Evolutionary conservation across 2,888 invertebrate genomes (phyloP).

Genomic region (Tipula confusa): DNA sequence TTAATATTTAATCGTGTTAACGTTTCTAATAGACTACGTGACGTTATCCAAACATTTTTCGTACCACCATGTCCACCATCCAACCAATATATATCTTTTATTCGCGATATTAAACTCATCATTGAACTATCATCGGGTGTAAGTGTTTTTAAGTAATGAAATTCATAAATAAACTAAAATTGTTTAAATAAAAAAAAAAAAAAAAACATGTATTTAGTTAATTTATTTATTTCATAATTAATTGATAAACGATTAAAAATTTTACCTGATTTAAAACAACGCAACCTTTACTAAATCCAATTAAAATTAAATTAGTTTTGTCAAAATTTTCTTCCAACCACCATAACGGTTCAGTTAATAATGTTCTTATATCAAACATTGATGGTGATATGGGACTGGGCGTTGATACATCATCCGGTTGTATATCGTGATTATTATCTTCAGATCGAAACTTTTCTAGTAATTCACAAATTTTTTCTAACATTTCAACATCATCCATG

Average conservation of each 20-base stretch:
- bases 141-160: constrained; percentile 66
- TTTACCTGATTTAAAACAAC: constrained; percentile 78
- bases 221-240: no score
- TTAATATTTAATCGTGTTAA: constrained; percentile 65
- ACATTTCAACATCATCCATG: constrained; percentile 56
- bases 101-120: constrained; percentile 61
- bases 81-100: constrained; percentile 80
- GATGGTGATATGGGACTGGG: background rate
- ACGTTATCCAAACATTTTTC: constrained; percentile 83
- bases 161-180: constrained; percentile 75
- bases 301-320: constrained; percentile 58
- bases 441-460: constrained; percentile 28
- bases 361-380: background rate
- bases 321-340: constrained; percentile 60
- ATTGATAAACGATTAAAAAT: no score
- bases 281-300: constrained; percentile 91
- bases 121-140: constrained; percentile 61
- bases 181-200: background rate
- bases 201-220: background rate
- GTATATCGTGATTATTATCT: background rate
- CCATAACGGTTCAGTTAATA: constrained; percentile 51
- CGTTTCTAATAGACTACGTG: constrained; percentile 65
- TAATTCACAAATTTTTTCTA: constrained; percentile 39
- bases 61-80: constrained; percentile 89
- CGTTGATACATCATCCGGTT: constrained; percentile 13